Conservation (phyloP, 2,113 vertebrate species). For the Balaenoptera acutorostrata region DNA sequence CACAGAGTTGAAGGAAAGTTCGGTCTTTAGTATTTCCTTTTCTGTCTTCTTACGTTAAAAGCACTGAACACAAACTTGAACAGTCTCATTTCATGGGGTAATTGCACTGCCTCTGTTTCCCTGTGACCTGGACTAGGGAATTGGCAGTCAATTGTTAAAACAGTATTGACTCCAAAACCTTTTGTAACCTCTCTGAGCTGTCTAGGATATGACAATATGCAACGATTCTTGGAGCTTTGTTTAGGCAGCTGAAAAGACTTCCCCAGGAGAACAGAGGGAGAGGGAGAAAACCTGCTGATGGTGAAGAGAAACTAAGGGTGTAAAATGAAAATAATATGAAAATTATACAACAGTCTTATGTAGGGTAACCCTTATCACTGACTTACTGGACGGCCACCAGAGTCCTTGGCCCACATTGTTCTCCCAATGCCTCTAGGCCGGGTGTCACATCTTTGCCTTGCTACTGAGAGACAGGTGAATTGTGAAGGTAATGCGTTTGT, state of each 20-base stretch:
- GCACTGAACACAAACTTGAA: slow-evolving; percentile 24
- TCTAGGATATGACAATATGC: not conserved
- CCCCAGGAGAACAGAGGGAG: not conserved
- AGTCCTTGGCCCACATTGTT: not conserved
- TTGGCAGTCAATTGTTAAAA: not conserved
- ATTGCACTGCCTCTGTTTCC: not conserved
- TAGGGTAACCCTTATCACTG: not conserved
- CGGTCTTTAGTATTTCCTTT: slow-evolving; percentile 49
- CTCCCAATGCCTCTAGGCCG: not conserved
- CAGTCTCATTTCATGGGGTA: not conserved
- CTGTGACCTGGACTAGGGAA: not conserved
- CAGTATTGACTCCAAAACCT: slow-evolving; percentile 29
- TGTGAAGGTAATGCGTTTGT: not conserved
- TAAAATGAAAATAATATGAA: not conserved
- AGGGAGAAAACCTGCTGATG: not conserved
- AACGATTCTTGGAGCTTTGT: not conserved
- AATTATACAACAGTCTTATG: not conserved
- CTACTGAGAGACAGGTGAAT: not conserved
- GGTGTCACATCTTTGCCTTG: not conserved
- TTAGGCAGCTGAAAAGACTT: not conserved
- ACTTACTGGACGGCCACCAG: not conserved
- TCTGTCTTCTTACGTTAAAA: slow-evolving; percentile 57
- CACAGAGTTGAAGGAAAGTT: slow-evolving; percentile 58
- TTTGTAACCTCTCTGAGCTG: slow-evolving; percentile 20
- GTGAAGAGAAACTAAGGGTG: not conserved